These are phyloP conservation scores for Lepidostoma basale DNA, from an alignment of 1,140 invertebrate genomes.

Conservation along the genomic window DNA sequence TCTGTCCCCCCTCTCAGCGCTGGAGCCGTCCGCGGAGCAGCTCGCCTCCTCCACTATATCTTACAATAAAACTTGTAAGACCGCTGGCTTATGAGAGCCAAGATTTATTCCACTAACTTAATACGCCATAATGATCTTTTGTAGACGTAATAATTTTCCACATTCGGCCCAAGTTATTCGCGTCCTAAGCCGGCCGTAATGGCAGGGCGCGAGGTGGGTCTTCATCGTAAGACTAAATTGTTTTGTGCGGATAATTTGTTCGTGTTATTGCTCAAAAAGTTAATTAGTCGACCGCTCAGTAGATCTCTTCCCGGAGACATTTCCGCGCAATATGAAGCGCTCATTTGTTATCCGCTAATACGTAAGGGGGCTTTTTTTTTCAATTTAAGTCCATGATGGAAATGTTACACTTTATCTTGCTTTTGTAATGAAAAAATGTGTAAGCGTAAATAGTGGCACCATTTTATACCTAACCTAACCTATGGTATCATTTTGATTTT, in stretches of 20 bases:
- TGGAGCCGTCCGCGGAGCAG: neutral
- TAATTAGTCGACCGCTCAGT: constrained; percentile 2
- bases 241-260: constrained; percentile 27
- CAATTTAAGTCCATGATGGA: no score
- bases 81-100: constrained; percentile 51
- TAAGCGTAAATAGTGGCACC: no score
- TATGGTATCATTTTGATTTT: no score
- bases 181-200: constrained; percentile 39
- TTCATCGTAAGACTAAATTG: constrained; percentile 11
- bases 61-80: constrained; percentile 61
- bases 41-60: constrained; percentile 44
- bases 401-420: no score
- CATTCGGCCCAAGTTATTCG: constrained; percentile 44
- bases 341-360: constrained; percentile 1
- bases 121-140: constrained; percentile 57
- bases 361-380: no score
- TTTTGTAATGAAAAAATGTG: no score
- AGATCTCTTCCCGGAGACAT: neutral
- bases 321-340: neutral
- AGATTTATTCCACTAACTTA: constrained; percentile 60
- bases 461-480: no score
- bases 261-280: constrained; percentile 7
- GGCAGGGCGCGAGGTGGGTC: constrained; percentile 19
- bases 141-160: constrained; percentile 47
- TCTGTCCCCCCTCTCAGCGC: neutral